A percentile compares a stretch with the other conserved stretches of the same genome.
phyloP scores from a whole-genome alignment of 2,888 invertebrate genomes.

The Catocala fraxini region DNA sequence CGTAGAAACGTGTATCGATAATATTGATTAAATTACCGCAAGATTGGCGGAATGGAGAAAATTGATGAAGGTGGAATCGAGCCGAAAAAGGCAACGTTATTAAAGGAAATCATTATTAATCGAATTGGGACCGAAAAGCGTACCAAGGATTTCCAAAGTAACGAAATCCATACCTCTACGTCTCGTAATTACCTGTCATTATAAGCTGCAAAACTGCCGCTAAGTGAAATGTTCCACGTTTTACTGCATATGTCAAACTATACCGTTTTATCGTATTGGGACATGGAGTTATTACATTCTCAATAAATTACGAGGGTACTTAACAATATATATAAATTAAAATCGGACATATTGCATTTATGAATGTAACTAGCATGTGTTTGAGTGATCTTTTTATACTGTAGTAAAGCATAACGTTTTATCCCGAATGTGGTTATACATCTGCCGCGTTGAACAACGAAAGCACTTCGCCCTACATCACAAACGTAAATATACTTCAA shows the following conservation, averaged over 20 bases:
- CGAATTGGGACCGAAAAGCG: too few species aligned
- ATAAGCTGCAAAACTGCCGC: neutral
- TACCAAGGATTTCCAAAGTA: neutral
- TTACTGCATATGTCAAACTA: constrained; percentile 30
- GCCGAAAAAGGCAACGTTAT: neutral
- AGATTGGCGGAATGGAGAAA: constrained; percentile 12
- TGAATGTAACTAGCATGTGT: constrained; percentile 69
- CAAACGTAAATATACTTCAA: constrained; percentile 14
- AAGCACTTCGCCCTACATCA: constrained; percentile 13
- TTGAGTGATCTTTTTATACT: constrained; percentile 56
- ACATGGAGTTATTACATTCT: constrained; percentile 50
- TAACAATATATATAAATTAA: constrained; percentile 57
- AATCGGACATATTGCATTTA: constrained; percentile 49
- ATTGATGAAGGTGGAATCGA: constrained; percentile 17
- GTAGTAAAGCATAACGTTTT: constrained; percentile 52
- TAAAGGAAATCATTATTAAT: constrained; percentile 3
- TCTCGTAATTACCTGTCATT: neutral
- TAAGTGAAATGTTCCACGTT: constrained; percentile 18
- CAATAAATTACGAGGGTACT: constrained; percentile 53
- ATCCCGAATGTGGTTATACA: constrained; percentile 41
- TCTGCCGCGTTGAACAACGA: constrained; percentile 38
- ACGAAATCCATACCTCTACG: neutral
- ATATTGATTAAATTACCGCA: constrained; percentile 17
- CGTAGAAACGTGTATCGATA: constrained; percentile 12
- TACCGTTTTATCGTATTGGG: constrained; percentile 48